Percentiles rank a stretch among this genome's conserved stretches.
Conservation (phyloP, 2,797 vertebrate genomes). For the Florisuga fusca region DNA sequence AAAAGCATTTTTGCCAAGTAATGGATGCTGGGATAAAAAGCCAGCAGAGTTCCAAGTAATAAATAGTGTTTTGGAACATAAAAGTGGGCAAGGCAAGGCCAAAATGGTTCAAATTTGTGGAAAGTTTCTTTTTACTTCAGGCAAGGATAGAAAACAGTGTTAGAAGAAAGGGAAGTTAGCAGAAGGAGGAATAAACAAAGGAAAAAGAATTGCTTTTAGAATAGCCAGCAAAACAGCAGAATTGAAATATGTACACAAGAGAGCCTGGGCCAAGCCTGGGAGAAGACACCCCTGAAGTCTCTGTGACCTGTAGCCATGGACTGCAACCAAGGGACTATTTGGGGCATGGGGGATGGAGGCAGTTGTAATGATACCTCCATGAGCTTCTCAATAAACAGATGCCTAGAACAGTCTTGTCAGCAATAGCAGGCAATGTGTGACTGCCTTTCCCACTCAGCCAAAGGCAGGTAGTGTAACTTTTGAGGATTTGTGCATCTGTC, state of each 20-base stretch:
- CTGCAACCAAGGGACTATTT: background rate
- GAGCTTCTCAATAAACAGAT: background rate
- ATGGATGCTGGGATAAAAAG: background rate
- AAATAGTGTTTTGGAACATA: background rate
- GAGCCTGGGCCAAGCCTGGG: background rate
- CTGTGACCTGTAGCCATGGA: background rate
- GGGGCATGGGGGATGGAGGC: background rate
- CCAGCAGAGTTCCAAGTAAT: background rate
- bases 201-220: background rate
- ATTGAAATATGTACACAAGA: background rate
- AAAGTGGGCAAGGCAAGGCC: background rate
- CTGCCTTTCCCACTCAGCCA: background rate
- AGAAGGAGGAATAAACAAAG: background rate
- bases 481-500: background rate
- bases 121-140: background rate
- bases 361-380: background rate
- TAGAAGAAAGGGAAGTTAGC: background rate
- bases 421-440: background rate
- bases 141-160: background rate
- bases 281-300: background rate
- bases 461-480: background rate
- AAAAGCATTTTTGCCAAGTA: background rate
- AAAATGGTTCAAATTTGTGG: background rate
- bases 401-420: background rate
- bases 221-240: background rate